Evolutionary conservation across 2,888 invertebrate genomes (phyloP), one percentile per base, ranked within the genome.

Genomic region (Conistra vaccinii): DNA sequence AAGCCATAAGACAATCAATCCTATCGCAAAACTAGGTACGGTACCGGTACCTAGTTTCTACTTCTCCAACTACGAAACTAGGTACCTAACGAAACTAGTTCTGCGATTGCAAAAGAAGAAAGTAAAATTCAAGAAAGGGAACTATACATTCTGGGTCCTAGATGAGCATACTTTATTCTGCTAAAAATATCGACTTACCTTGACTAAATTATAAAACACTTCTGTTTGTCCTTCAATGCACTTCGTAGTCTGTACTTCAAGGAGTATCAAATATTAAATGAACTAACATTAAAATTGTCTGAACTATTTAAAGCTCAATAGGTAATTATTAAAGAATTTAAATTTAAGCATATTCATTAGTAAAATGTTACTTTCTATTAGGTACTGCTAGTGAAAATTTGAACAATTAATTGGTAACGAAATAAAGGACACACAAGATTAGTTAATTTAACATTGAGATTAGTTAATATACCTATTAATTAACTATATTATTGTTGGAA

Each of bases 161-260:
- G 20, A 48, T 20, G 7, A 48, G 20, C 7, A 23, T 23, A 48
- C 23, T 23, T 23, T 48, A 23, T 7, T 9, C 9, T 7, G 20
- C 23, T 48, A 48, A 57, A 74, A 9, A 51, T 35, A 57, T 35
- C 2, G 12, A 69, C 75, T 75, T 58, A 75, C 80, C 80, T 79
- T 75, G 23, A 53, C 10, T 70, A 10, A 35, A 51, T 42, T 23
- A 0, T 20, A 26, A 26, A 42, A 0, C 51, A 60, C 5, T 35
- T 26, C 17, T 32, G 51, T 17, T 61, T 61, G 12, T 23, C 32
- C 32, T 60, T 70, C 58, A 45, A 35, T 35, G 35, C 17, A 35
- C 32, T 35, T 26, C 48, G 48, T n/a, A 14, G 72, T 32, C 26
- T 32, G n/a, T 26, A 9, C 42, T 42, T 42, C 23, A 53, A 55